A percentile compares a stretch with the other conserved stretches of the same genome.
phyloP scores from a whole-genome alignment of 2,888 invertebrate species.

The Diarsia brunnea region DNA sequence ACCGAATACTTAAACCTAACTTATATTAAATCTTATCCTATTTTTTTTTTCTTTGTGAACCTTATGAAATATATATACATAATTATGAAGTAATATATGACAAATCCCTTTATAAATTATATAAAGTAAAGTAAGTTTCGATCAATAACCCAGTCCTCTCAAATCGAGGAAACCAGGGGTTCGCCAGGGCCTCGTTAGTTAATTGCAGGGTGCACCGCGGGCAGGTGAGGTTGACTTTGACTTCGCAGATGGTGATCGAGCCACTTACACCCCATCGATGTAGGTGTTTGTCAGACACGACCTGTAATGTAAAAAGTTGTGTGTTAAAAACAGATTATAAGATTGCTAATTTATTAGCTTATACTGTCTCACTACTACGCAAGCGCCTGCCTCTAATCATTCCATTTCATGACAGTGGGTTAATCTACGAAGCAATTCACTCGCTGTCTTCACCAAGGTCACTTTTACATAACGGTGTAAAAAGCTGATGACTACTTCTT shows the following conservation, averaged over 20 bases:
- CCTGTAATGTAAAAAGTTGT: too few species aligned
- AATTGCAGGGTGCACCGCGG: constrained; percentile 46
- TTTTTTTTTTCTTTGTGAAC: too few species aligned
- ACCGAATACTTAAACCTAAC: too few species aligned
- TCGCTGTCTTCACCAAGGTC: neutral
- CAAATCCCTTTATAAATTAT: too few species aligned
- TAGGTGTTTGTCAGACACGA: too few species aligned
- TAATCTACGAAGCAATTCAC: neutral
- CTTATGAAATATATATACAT: too few species aligned
- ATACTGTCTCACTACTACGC: neutral
- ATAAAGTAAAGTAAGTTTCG: too few species aligned
- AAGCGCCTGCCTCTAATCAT: neutral
- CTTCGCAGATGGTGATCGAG: constrained; percentile 16
- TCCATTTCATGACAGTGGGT: neutral
- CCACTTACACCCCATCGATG: constrained; percentile 48
- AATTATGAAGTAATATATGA: too few species aligned
- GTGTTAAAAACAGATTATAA: too few species aligned
- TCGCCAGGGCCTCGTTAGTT: constrained; percentile 43
- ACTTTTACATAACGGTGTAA: neutral
- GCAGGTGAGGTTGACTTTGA: constrained; percentile 54
- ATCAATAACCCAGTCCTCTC: too few species aligned
- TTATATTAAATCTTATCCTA: too few species aligned
- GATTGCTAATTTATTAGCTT: neutral
- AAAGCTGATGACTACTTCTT: neutral
- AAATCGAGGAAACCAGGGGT: neutral